Conservation (phyloP, 2,113 vertebrate species). For the Callipepla californica region DNA sequence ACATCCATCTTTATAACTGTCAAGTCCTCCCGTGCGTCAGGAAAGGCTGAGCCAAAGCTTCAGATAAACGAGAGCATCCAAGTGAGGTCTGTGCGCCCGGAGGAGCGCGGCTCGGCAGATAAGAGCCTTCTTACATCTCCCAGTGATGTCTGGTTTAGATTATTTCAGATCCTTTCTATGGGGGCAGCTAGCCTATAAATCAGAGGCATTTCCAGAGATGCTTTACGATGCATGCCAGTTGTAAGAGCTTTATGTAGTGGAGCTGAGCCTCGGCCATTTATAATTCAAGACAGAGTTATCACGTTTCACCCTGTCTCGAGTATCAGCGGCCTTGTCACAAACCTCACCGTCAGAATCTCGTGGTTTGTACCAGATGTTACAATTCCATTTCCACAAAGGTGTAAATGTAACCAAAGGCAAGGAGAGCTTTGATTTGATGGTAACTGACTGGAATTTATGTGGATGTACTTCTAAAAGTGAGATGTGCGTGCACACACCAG, state of each 20-base stretch:
- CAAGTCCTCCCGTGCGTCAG: not conserved
- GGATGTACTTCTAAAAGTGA: not conserved
- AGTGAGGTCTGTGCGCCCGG: not conserved
- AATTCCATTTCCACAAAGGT: not conserved
- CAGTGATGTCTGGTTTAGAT: constrained; percentile 51
- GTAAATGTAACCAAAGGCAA: not conserved
- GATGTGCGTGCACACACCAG: not conserved
- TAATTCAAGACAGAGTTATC: constrained; percentile 57
- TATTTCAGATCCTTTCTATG: constrained; percentile 41
- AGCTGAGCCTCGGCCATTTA: constrained; percentile 24
- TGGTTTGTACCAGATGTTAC: not conserved
- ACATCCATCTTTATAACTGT: constrained; percentile 8
- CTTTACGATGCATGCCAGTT: constrained; percentile 16
- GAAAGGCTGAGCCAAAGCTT: not conserved
- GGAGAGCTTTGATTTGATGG: not conserved
- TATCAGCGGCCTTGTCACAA: not conserved
- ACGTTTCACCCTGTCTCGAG: constrained; percentile 24
- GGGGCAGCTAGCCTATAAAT: constrained; percentile 44
- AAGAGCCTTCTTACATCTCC: constrained; percentile 37
- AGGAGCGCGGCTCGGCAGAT: not conserved
- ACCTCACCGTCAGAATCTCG: not conserved
- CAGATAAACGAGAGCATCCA: not conserved
- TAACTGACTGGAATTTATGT: not conserved
- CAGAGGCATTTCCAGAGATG: constrained; percentile 54
- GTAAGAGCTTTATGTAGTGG: constrained; percentile 21